These are phyloP conservation scores for Excalfactoria chinensis DNA, from an alignment of 2,113 vertebrate genomes.

Conservation along the genomic window DNA sequence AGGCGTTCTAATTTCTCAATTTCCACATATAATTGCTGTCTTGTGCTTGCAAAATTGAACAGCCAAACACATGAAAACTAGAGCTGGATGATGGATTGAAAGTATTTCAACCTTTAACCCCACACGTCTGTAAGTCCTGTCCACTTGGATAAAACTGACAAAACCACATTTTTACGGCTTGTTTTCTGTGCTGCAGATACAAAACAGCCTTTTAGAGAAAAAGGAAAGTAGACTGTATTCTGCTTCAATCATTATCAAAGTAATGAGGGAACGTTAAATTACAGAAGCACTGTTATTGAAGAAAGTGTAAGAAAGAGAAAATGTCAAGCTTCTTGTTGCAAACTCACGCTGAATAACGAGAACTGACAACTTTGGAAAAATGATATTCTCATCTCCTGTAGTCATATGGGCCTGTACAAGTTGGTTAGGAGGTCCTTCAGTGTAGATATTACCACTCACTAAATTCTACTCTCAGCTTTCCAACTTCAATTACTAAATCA, in stretches of 20 bases:
- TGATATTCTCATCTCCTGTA: neutral
- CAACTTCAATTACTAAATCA: neutral
- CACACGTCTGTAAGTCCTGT: neutral
- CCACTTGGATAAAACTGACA: constrained; percentile 51
- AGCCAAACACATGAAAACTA: neutral
- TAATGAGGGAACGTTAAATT: neutral
- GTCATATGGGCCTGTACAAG: neutral
- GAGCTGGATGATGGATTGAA: constrained; percentile 46
- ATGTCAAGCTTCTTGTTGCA: neutral
- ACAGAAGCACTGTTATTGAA: neutral
- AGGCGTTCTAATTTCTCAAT: constrained; percentile 15
- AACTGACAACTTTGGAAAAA: neutral
- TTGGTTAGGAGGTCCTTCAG: neutral
- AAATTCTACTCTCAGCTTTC: neutral
- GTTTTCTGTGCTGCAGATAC: constrained; percentile 22
- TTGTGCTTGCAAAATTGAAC: constrained; percentile 13
- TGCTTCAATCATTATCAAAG: neutral
- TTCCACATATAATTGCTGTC: constrained; percentile 32
- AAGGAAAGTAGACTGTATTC: neutral
- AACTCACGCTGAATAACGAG: neutral
- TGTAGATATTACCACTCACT: neutral
- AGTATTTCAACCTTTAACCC: constrained; percentile 46
- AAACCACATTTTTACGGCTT: constrained; percentile 42
- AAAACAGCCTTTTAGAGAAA: neutral
- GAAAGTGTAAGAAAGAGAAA: neutral